Evolutionary conservation across 35 echinoderm and acorn worm genomes (phyloP).

Genomic region (Holothuria glaberrima): DNA sequence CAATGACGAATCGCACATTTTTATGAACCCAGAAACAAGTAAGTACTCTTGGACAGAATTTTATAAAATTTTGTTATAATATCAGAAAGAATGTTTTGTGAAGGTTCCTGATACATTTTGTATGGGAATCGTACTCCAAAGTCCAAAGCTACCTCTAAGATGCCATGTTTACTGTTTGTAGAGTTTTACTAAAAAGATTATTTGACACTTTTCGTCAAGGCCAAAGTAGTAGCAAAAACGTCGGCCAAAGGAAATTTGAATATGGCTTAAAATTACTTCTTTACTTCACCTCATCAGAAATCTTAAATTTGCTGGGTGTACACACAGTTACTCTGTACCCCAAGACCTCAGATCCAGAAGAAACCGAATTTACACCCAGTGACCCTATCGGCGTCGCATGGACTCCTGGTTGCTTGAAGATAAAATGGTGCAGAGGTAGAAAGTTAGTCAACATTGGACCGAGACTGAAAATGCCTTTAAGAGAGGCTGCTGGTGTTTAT

Average conservation of each 20-base stretch:
- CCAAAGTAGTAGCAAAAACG: no score
- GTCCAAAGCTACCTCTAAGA: no score
- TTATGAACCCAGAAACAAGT: conserved; percentile 16
- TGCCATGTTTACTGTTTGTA: no score
- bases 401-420: conserved; percentile 4
- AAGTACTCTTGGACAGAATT: not conserved
- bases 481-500: conserved; percentile 9
- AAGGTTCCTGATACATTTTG: no score
- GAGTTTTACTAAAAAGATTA: not conserved
- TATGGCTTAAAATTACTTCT: not conserved
- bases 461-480: not conserved
- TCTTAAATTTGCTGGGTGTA: not conserved
- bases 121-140: no score
- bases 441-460: not conserved
- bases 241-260: no score
- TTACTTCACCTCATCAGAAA: not conserved
- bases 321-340: conserved; percentile 24
- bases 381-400: conserved; percentile 14
- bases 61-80: no score
- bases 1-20: not conserved
- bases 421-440: conserved; percentile 12
- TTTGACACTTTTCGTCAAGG: no score
- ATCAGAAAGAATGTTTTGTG: no score
- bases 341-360: not conserved
- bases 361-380: not conserved